Base-by-base conservation (phyloP, 2,797 vertebrate species). In the Lacerta bilineata region DNA sequence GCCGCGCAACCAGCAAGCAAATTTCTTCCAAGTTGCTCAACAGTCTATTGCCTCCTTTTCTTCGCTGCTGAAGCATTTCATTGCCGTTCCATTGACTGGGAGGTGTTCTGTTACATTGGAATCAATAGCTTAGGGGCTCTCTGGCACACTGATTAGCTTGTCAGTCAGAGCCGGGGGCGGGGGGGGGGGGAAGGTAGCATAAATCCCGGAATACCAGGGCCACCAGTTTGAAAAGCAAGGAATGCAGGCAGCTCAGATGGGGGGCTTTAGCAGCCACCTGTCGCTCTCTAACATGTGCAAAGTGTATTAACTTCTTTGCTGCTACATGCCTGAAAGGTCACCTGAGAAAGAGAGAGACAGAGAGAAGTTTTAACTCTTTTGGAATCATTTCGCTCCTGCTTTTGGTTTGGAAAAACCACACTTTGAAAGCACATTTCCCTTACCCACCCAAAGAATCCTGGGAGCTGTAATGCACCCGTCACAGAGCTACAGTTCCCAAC, bases 91-190 rank as follows among this genome's bases (percentile, higher is more conserved):
- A 98, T 98, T 98, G 98, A 98, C 96, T 97, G 98, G 97, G 97
- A 97, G 98, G 98, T 98, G 98, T 99, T 98, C 98, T 98, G 97
- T 99, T 98, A 98, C 98, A 97, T 97, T 97, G 97, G 98, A 98
- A 98, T 99, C 98, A 98, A 98, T 98, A 98, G 98, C 98, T 97
- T 96, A 97, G 98, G 85, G 94, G 96, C 98, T 98, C 98, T 98
- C 98, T 97, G 97, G 98, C 97, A 97, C 97, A 97, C 97, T 98
- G 97, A 99, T 99, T 99, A 99, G 98, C 98, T 99, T 99, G 98
- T 99, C 98, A 99, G 97, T 99, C 98, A 98, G 98, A 97, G 97
- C 97, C 96, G 97, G 97, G 97, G 98, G 82, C 18, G 0, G 18
- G 1, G 20, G 59, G 71, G 68, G 9, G 97, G 97, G 98, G 97